Percentiles rank a stretch among this genome's conserved stretches.
Evolutionary conservation across 2,113 vertebrate genomes (phyloP).

Genomic region (Notarius quadriscutis): DNA sequence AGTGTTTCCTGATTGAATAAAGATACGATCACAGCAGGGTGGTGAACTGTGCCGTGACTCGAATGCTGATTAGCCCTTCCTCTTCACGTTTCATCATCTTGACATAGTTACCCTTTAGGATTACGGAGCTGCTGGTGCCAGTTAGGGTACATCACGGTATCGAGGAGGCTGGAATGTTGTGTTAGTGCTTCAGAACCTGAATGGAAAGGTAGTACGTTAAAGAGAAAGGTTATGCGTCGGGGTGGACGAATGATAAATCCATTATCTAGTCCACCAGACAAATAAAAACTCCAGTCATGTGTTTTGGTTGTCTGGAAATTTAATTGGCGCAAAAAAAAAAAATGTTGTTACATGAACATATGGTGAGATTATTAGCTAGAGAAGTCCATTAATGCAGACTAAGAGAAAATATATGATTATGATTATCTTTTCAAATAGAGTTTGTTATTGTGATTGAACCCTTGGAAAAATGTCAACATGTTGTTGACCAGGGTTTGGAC

Average conservation of each 20-base stretch:
- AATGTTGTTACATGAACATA: neutral
- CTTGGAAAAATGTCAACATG: neutral
- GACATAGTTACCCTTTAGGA: slow-evolving; percentile 24
- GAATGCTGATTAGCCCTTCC: slow-evolving; percentile 33
- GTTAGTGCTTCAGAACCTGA: neutral
- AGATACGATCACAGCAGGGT: slow-evolving; percentile 26
- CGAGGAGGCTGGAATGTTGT: slow-evolving; percentile 1
- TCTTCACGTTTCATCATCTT: slow-evolving; percentile 32
- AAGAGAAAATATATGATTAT: neutral
- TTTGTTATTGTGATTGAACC: neutral
- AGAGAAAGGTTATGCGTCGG: neutral
- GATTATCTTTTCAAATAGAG: neutral
- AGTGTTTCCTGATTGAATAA: slow-evolving; percentile 33
- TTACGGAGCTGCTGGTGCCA: slow-evolving; percentile 7
- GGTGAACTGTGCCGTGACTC: slow-evolving; percentile 21
- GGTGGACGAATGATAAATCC: neutral
- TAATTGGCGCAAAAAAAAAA: slow-evolving; percentile 1
- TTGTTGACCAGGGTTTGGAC: neutral
- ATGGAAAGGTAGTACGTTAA: too few relatives aligned
- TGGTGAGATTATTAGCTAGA: neutral
- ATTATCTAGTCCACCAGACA: neutral
- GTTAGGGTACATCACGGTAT: neutral
- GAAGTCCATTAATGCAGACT: neutral
- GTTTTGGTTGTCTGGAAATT: slow-evolving; percentile 5
- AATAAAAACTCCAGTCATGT: neutral